Base-by-base conservation (phyloP, 2,797 vertebrate genomes). In the Diplodus sargus region DNA sequence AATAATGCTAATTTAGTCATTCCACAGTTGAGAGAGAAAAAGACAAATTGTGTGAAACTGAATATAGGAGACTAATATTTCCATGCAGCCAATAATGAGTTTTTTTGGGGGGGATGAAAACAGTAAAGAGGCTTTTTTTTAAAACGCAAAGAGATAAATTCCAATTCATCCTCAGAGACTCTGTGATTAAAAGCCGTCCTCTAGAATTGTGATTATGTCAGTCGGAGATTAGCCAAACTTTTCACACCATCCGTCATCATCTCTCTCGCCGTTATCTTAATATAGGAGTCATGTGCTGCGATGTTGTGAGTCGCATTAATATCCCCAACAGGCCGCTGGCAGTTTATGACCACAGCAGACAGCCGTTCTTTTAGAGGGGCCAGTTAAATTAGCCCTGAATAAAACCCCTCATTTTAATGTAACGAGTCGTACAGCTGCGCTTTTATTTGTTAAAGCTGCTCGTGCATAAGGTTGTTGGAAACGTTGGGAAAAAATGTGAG, bases 121-220 rank as follows among this genome's bases (percentile, higher is more conserved):
- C 47, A 53, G 28, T 3, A 57, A 56, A 63, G 6, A 18, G 18
- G 22, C 11, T 48, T 28, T 30, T 64, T 28, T 39, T 39, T 39
- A 39, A 17, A 45, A 43, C 34, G 47, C 43, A 49, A 56, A 72
- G 57, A 56, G 11, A 62, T 45, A 28, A 77, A 60, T 2, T 80
- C 30, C 14, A 34, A 59, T 23, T 72, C 54, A 62, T 77, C 79
- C 81, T 61, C 39, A 70, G 30, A 72, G 68, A 58, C 69, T 15
- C 43, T 65, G 42, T 23, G 71, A 66, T 76, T 57, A 70, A 68
- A 77, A 51, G 18, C 15, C 15, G n/a, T 82, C 69, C 76, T 77
- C 34, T 49, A n/a, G 15, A 56, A 65, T 25, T 45, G 23, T 68
- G 66, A 63, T 76, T 65, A 30, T 22, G 25, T 14, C n/a, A 9